A percentile compares a stretch with the other conserved stretches of the same genome.
Conservation (phyloP, 1,140 invertebrate species). For the Cydia amplana region DNA sequence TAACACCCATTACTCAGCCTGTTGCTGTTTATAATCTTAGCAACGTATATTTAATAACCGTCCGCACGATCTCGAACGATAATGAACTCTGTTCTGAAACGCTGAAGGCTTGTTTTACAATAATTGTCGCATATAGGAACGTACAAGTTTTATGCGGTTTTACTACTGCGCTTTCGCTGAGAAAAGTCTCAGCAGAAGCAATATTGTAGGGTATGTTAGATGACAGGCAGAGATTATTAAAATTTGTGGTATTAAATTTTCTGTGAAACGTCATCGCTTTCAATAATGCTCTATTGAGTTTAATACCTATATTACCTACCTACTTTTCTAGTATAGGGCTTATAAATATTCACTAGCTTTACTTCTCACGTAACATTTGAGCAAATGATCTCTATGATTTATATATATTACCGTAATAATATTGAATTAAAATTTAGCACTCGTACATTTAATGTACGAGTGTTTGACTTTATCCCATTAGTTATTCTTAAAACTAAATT, state of each 20-base stretch:
- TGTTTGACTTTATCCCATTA: too few relatives aligned
- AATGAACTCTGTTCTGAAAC: neutral
- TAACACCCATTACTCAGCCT: neutral
- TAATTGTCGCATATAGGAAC: neutral
- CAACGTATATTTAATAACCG: slow-evolving; percentile 7
- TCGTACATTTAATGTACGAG: too few relatives aligned
- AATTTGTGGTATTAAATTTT: neutral
- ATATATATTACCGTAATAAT: too few relatives aligned
- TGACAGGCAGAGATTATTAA: neutral
- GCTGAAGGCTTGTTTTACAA: neutral
- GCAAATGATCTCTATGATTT: too few relatives aligned
- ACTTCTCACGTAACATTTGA: too few relatives aligned
- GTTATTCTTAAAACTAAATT: too few relatives aligned
- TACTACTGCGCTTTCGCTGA: neutral
- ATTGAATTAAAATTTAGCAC: too few relatives aligned
- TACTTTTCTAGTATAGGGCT: too few relatives aligned
- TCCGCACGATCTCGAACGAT: neutral
- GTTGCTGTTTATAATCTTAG: slow-evolving; percentile 10
- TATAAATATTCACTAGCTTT: too few relatives aligned
- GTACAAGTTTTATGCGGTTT: slow-evolving; percentile 3
- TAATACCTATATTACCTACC: too few relatives aligned
- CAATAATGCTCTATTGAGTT: neutral
- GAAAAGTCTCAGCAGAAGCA: neutral
- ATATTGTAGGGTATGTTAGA: neutral
- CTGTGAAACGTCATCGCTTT: neutral